phyloP scores from a whole-genome alignment of 2,113 vertebrate genomes.

The Neolamprologus kungweensis region DNA sequence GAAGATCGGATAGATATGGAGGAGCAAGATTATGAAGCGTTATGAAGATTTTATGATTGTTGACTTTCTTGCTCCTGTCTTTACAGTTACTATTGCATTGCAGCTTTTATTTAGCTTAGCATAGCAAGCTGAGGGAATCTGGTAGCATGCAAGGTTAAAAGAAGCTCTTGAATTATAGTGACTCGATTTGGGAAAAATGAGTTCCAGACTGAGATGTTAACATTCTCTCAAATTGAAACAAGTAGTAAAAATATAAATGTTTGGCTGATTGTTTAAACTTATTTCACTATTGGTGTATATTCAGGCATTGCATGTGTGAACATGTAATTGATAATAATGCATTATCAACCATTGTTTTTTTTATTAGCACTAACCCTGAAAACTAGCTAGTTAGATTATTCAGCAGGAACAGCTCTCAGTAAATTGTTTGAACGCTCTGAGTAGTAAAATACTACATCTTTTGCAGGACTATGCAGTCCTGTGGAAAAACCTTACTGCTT shows the following conservation, averaged over 20 bases:
- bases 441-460: not conserved
- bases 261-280: not conserved
- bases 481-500: not conserved
- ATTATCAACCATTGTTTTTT: not conserved
- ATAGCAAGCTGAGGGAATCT: not conserved
- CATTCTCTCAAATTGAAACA: not conserved
- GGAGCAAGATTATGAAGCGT: no score
- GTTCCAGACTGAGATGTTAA: not conserved
- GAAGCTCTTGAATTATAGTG: not conserved
- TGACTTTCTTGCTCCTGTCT: not conserved
- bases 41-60: not conserved
- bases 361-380: not conserved
- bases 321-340: not conserved
- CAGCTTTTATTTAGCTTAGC: not conserved
- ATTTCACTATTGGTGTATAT: not conserved
- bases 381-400: not conserved
- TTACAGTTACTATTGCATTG: not conserved
- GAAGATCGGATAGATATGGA: no score
- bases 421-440: not conserved
- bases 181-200: fast-evolving
- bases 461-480: not conserved
- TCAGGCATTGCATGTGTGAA: not conserved
- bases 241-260: not conserved
- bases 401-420: not conserved
- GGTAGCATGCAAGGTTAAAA: not conserved